A percentile compares a stretch with the other conserved stretches of the same genome.
phyloP scores from a whole-genome alignment of 2,797 vertebrate species.

The Enteromius treurensis region DNA sequence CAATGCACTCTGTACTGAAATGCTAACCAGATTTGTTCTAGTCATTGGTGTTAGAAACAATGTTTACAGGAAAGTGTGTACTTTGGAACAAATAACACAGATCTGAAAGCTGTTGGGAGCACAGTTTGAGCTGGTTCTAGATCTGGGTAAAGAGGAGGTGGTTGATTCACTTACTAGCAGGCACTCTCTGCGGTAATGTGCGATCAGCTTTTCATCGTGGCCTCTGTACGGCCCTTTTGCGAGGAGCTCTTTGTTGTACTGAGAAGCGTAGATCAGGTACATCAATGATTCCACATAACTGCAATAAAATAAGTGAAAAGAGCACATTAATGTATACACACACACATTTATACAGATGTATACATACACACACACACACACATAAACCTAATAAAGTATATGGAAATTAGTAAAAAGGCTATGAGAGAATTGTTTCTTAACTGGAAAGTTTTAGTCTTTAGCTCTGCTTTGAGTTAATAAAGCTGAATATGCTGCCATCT shows the following conservation, averaged over 20 bases:
- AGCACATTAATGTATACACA: too few relatives aligned
- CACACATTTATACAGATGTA: not conserved
- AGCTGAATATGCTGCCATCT: constrained; percentile 30
- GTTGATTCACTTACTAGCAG: constrained; percentile 74
- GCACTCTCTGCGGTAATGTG: constrained; percentile 93
- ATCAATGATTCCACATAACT: constrained; percentile 94
- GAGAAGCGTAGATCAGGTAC: constrained; percentile 94
- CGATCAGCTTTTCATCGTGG: constrained; percentile 88
- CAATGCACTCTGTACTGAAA: constrained; percentile 8
- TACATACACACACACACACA: not conserved
- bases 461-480: not conserved
- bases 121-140: not conserved
- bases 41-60: not conserved
- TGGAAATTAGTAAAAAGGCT: not conserved
- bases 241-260: constrained; percentile 96
- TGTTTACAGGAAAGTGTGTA: constrained; percentile 23
- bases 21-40: not conserved
- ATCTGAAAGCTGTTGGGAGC: constrained; percentile 16
- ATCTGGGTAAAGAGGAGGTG: not conserved
- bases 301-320: constrained; percentile 62
- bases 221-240: constrained; percentile 90
- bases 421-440: not conserved
- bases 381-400: not conserved
- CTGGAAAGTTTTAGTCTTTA: not conserved
- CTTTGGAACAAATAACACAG: not conserved